phyloP scores from a whole-genome alignment of 2,888 invertebrate genomes.

The Phrixothrix hirtus region DNA sequence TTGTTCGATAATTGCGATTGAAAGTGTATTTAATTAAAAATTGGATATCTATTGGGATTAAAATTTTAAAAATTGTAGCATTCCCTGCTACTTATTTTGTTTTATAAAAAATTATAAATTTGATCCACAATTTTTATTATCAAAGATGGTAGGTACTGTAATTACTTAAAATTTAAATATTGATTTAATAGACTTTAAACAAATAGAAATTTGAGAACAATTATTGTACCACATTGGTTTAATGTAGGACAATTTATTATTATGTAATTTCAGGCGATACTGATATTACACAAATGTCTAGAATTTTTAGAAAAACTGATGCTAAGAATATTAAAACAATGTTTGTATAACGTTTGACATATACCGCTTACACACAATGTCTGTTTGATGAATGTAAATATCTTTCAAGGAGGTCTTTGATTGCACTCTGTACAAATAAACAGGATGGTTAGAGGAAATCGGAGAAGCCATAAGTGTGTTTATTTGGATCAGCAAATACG shows the following conservation, averaged over 20 bases:
- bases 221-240: no score
- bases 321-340: slow-evolving; percentile 26
- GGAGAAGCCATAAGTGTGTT: slow-evolving; percentile 29
- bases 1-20: no score
- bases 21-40: no score
- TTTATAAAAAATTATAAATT: not conserved
- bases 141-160: no score
- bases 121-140: not conserved
- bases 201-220: no score
- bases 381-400: slow-evolving; percentile 34
- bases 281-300: slow-evolving; percentile 17
- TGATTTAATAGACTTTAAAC: no score
- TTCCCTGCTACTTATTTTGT: no score
- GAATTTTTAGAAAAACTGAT: slow-evolving; percentile 12
- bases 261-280: slow-evolving; percentile 5
- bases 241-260: no score
- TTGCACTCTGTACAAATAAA: slow-evolving; percentile 27
- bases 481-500: slow-evolving; percentile 27
- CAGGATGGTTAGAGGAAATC: slow-evolving; percentile 24
- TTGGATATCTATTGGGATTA: no score
- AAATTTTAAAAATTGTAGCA: no score
- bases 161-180: no score
- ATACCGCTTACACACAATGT: slow-evolving; percentile 28
- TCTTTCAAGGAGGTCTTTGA: slow-evolving; percentile 34
- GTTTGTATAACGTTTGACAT: slow-evolving; percentile 28